A percentile compares a stretch with the other conserved stretches of the same genome.
phyloP scores from a whole-genome alignment of 35 echinoderm and acorn worm genomes.

The Ophiothrix spiculata region DNA sequence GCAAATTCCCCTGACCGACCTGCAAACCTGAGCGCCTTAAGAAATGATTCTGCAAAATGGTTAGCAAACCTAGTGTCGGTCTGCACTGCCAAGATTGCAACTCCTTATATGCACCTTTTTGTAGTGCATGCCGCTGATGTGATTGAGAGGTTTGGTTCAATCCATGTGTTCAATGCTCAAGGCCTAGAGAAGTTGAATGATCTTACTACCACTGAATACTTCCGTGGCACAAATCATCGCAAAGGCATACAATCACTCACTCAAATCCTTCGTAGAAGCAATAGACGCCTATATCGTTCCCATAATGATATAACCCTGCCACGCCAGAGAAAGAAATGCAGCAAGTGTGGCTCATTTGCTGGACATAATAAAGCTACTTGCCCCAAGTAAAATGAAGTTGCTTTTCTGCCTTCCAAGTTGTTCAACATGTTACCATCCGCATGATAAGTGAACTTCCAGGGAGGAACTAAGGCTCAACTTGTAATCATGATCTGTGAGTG shows the following conservation, averaged over 20 bases:
- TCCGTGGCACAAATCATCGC: conserved; percentile 30
- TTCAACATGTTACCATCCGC: too few species aligned
- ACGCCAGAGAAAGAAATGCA: conserved; percentile 18
- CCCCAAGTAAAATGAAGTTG: conserved; percentile 13
- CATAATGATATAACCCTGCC: conserved; percentile 36
- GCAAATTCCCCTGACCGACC: not conserved
- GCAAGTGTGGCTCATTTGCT: conserved; percentile 30
- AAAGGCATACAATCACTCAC: conserved; percentile 30
- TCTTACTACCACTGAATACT: conserved; percentile 42
- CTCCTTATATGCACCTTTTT: conserved; percentile 28
- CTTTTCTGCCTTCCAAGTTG: too few species aligned
- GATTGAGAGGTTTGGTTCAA: conserved; percentile 40
- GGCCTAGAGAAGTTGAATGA: conserved; percentile 47
- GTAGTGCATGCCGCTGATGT: conserved; percentile 31
- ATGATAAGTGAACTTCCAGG: too few species aligned
- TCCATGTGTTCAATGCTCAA: conserved; percentile 42
- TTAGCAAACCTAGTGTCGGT: conserved; percentile 16
- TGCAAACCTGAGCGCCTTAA: not conserved
- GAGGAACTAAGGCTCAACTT: too few species aligned
- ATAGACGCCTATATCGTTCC: conserved; percentile 23
- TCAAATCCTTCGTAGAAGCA: conserved; percentile 37
- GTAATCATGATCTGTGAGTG: too few species aligned
- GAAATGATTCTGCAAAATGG: conserved; percentile 30
- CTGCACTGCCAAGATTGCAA: conserved; percentile 44
- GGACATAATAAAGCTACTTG: conserved; percentile 19